Evolutionary conservation across 2,888 invertebrate species (phyloP).

Genomic region (Rhorus exstirpatorius): DNA sequence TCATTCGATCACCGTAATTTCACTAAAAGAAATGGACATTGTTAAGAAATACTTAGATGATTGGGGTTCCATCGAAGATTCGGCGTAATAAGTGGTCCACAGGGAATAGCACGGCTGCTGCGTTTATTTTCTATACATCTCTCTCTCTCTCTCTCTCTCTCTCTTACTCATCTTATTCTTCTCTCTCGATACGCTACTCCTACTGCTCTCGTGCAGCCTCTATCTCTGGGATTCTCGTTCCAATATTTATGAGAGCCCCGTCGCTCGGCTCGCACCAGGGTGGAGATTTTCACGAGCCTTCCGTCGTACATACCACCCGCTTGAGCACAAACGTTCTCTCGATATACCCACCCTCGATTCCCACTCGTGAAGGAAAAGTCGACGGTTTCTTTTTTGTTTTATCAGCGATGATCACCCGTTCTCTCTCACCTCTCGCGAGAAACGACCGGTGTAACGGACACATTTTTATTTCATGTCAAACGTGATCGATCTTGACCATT

Average conservation of each 20-base stretch:
- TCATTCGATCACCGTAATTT: conserved; percentile 35
- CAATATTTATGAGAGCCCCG: conserved; percentile 84
- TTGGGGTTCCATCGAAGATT: conserved; percentile 82
- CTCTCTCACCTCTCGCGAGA: conserved; percentile 17
- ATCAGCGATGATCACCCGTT: conserved; percentile 62
- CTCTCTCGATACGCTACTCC: conserved; percentile 23
- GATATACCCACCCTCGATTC: conserved; percentile 47
- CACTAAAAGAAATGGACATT: conserved; percentile 71
- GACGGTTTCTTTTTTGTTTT: conserved; percentile 38
- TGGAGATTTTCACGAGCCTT: conserved; percentile 77
- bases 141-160: not conserved
- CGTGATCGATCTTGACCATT: conserved; percentile 54
- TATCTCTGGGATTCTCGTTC: conserved; percentile 75
- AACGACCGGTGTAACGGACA: conserved; percentile 25
- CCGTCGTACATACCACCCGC: not conserved
- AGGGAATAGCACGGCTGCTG: conserved; percentile 79
- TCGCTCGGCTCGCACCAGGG: conserved; percentile 77
- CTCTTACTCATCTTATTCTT: too few species aligned
- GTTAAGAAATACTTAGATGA: conserved; percentile 84
- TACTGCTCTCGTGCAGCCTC: conserved; percentile 5
- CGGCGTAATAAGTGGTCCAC: conserved; percentile 83
- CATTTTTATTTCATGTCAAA: conserved; percentile 61
- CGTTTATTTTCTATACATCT: conserved; percentile 28
- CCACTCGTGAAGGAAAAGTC: conserved; percentile 9
- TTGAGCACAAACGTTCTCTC: not conserved